phyloP scores from a whole-genome alignment of 2,888 invertebrate species.

The Netelia fuscicornis region DNA sequence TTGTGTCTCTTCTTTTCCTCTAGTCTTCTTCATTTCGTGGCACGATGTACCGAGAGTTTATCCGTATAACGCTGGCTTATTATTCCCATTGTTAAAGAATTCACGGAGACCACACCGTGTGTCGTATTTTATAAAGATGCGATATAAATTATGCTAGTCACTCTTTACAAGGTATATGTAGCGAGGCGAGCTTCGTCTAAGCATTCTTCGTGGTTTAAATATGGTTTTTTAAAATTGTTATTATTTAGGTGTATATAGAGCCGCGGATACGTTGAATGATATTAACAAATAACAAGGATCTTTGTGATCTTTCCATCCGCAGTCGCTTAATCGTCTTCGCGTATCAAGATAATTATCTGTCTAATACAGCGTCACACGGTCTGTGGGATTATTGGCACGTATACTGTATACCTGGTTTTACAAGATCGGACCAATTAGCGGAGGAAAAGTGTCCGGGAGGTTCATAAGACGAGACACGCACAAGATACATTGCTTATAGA shows the following conservation, averaged over 20 bases:
- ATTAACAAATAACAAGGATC: conserved; percentile 19
- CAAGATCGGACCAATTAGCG: conserved; percentile 45
- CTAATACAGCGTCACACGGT: background rate
- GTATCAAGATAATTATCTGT: conserved; percentile 32
- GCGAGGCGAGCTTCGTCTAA: background rate
- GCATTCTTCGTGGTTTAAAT: background rate
- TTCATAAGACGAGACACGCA: conserved; percentile 8
- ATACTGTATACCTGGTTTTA: background rate
- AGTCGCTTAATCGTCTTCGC: conserved; percentile 26
- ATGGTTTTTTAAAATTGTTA: background rate
- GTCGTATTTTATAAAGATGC: background rate
- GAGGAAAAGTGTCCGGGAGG: conserved; percentile 36
- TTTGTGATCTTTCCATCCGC: conserved; percentile 6
- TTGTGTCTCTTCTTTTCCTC: background rate
- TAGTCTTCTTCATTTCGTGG: background rate
- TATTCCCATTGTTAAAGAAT: conserved; percentile 44
- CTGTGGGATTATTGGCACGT: background rate
- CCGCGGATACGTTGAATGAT: background rate
- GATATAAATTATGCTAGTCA: background rate
- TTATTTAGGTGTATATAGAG: conserved; percentile 2
- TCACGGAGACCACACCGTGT: conserved; percentile 8
- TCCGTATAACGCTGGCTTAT: background rate
- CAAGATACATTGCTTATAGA: conserved; percentile 25
- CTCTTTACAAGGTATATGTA: background rate
- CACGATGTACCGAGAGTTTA: background rate